phyloP scores from a whole-genome alignment of 2,113 vertebrate genomes.

The Mesembrinibis cayennensis region DNA sequence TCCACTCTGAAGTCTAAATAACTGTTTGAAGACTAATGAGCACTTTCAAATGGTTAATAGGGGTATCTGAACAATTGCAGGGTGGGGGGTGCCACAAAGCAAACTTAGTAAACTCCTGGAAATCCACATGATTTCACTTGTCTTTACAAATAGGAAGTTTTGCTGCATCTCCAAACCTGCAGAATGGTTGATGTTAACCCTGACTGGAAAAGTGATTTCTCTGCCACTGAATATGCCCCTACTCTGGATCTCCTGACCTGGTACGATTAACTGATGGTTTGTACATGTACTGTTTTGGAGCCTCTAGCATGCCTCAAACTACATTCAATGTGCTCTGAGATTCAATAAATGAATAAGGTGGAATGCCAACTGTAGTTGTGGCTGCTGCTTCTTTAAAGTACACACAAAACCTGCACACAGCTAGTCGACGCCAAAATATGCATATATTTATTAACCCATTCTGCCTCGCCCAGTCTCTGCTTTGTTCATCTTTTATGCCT shows the following conservation, averaged over 20 bases:
- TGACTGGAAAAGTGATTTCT: neutral
- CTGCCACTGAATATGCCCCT: neutral
- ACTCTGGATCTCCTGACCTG: neutral
- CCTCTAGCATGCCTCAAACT: neutral
- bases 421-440: neutral
- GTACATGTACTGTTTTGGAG: neutral
- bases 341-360: neutral
- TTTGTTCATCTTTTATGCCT: neutral
- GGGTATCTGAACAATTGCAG: slow-evolving; percentile 11
- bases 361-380: neutral
- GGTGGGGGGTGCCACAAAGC: neutral
- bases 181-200: neutral
- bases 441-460: neutral
- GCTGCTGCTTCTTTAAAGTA: neutral
- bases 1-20: slow-evolving; percentile 43
- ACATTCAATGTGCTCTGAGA: neutral
- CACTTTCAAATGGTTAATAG: slow-evolving; percentile 41
- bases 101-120: slow-evolving; percentile 16
- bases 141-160: neutral
- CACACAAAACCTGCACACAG: neutral
- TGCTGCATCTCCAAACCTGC: neutral
- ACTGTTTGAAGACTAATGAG: slow-evolving; percentile 28
- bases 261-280: neutral
- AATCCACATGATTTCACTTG: neutral
- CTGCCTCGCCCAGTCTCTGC: neutral